These are phyloP conservation scores for Leucozona laternaria DNA, from an alignment of 2,888 invertebrate species.

Conservation along the genomic window DNA sequence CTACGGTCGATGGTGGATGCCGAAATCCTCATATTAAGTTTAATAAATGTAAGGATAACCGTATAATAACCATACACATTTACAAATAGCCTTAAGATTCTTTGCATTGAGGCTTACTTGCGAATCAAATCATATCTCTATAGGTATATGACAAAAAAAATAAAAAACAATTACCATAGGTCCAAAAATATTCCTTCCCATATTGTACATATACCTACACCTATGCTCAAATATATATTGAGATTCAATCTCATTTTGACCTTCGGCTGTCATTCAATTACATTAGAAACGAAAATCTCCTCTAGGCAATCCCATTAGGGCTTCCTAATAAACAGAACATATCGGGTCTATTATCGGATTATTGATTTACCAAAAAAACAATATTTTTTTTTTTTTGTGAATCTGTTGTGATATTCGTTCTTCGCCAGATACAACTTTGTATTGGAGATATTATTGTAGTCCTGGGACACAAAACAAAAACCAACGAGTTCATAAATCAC, in stretches of 20 bases:
- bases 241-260: slow-evolving; percentile 29
- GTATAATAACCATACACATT: background rate
- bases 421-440: background rate
- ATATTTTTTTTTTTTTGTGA: slow-evolving; percentile 66
- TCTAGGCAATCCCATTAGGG: slow-evolving; percentile 44
- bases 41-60: background rate
- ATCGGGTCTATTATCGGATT: slow-evolving; percentile 60
- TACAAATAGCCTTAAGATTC: slow-evolving; percentile 31
- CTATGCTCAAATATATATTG: background rate
- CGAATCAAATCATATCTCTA: slow-evolving; percentile 1
- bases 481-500: slow-evolving; percentile 71
- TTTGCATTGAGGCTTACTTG: background rate
- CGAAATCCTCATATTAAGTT: background rate
- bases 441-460: slow-evolving; percentile 63
- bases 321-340: slow-evolving; percentile 45
- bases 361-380: slow-evolving; percentile 66
- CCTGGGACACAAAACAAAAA: slow-evolving; percentile 64
- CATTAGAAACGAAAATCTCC: slow-evolving; percentile 24
- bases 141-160: background rate
- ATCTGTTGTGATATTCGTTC: slow-evolving; percentile 43
- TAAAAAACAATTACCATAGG: slow-evolving; percentile 9
- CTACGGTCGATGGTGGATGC: background rate
- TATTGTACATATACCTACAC: too few relatives aligned
- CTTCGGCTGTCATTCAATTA: slow-evolving; percentile 60
- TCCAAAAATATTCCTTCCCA: background rate